Conservation (phyloP, 2,888 invertebrate genomes). For the Andrena haemorrhoa region DNA sequence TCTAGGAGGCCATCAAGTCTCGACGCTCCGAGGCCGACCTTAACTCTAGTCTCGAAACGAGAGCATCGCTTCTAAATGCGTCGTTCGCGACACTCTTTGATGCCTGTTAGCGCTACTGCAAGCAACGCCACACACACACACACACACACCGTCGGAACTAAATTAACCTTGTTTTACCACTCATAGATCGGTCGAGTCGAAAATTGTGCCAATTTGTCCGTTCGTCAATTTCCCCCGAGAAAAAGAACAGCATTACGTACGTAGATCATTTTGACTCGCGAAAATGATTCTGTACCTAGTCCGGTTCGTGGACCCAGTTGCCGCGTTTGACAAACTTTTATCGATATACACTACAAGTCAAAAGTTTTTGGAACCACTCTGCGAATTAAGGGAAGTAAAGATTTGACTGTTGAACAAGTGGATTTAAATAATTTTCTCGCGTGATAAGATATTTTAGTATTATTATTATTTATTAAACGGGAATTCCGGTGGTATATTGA, state of each 20-base stretch:
- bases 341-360: not conserved
- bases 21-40: slow-evolving; percentile 65
- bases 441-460: no score
- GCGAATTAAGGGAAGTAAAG: no score
- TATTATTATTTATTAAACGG: no score
- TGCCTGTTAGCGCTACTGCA: slow-evolving; percentile 56
- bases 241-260: not conserved
- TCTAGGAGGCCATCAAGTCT: slow-evolving; percentile 47
- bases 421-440: no score
- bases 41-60: slow-evolving; percentile 70
- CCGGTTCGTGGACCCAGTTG: slow-evolving; percentile 3
- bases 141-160: slow-evolving; percentile 31
- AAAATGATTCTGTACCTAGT: slow-evolving; percentile 6
- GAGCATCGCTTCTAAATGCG: slow-evolving; percentile 73
- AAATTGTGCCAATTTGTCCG: slow-evolving; percentile 50
- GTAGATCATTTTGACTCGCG: not conserved
- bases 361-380: no score
- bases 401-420: no score
- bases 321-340: slow-evolving; percentile 10
- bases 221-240: not conserved
- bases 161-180: slow-evolving; percentile 60
- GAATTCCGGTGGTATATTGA: no score
- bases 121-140: slow-evolving; percentile 32
- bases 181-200: slow-evolving; percentile 32
- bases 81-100: slow-evolving; percentile 67